Percentiles rank a stretch among this genome's conserved stretches.
These are phyloP conservation scores for Tadarida brasiliensis DNA, from an alignment of 2,797 vertebrate genomes.

Conservation along the genomic window DNA sequence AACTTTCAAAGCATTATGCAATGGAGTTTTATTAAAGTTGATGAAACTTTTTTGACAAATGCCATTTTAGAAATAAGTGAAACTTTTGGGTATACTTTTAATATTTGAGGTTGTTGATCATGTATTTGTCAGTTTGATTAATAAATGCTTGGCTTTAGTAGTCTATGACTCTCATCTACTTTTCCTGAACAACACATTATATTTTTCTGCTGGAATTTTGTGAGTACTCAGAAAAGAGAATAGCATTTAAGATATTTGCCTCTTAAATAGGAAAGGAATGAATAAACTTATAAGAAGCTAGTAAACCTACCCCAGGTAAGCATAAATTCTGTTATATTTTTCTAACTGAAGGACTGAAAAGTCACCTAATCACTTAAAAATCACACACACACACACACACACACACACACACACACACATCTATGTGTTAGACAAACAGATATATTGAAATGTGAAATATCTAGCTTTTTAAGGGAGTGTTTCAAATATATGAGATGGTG, in stretches of 20 bases:
- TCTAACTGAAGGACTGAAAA: background rate
- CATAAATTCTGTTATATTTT: conserved; percentile 26
- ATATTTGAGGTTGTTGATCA: background rate
- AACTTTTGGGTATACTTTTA: conserved; percentile 10
- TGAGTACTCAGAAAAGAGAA: background rate
- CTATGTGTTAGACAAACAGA: background rate
- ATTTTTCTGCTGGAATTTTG: conserved; percentile 43
- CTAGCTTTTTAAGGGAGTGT: conserved; percentile 23
- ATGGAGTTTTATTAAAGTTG: conserved; percentile 44
- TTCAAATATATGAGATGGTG: conserved; percentile 23
- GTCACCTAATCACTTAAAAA: background rate
- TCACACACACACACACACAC: background rate
- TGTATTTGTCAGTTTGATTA: background rate
- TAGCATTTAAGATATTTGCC: background rate
- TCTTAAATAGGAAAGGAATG: background rate
- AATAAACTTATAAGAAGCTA: conserved; percentile 27
- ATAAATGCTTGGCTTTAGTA: background rate
- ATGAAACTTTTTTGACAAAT: background rate
- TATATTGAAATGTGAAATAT: background rate
- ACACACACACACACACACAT: background rate
- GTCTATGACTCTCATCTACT: background rate
- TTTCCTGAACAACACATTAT: background rate
- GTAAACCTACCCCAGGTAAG: background rate
- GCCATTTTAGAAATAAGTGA: conserved; percentile 29
- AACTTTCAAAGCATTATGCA: conserved; percentile 36